A percentile compares a stretch with the other conserved stretches of the same genome.
These are phyloP conservation scores for Apeira syringaria DNA, from an alignment of 2,888 invertebrate species.

Conservation along the genomic window DNA sequence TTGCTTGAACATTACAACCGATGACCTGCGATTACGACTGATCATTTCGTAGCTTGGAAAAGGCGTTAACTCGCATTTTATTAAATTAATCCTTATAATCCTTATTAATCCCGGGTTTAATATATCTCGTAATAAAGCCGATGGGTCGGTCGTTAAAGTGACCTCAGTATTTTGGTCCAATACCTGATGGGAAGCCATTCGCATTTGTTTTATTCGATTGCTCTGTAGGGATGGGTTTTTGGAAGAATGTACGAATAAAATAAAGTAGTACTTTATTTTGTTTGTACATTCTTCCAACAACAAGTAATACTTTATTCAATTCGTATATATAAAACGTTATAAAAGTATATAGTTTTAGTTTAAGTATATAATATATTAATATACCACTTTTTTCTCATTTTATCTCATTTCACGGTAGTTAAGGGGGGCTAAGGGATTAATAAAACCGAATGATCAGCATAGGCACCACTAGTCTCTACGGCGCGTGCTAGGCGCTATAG, in stretches of 20 bases:
- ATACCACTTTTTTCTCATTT: too few relatives aligned
- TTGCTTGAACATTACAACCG: slow-evolving; percentile 29
- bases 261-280: too few relatives aligned
- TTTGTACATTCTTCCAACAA: slow-evolving; percentile 3
- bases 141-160: slow-evolving; percentile 56
- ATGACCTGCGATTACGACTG: slow-evolving; percentile 26
- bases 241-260: background rate
- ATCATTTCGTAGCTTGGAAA: slow-evolving; percentile 30
- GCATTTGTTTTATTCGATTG: slow-evolving; percentile 34
- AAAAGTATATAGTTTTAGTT: too few relatives aligned
- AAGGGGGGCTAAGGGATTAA: too few relatives aligned
- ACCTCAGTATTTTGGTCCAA: slow-evolving; percentile 32
- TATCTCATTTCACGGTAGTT: too few relatives aligned
- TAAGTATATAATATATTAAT: too few relatives aligned
- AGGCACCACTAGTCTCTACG: too few relatives aligned
- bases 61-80: slow-evolving; percentile 52
- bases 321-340: too few relatives aligned
- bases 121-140: slow-evolving; percentile 54
- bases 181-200: slow-evolving; percentile 14
- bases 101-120: slow-evolving; percentile 61
- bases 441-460: too few relatives aligned
- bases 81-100: slow-evolving; percentile 73
- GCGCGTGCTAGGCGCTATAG: too few relatives aligned
- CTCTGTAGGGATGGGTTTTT: slow-evolving; percentile 16
- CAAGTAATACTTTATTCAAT: too few relatives aligned